Evolutionary conservation across 2,113 vertebrate genomes (phyloP), one percentile per base, ranked within the genome.

Genomic region (Proteles cristata): DNA sequence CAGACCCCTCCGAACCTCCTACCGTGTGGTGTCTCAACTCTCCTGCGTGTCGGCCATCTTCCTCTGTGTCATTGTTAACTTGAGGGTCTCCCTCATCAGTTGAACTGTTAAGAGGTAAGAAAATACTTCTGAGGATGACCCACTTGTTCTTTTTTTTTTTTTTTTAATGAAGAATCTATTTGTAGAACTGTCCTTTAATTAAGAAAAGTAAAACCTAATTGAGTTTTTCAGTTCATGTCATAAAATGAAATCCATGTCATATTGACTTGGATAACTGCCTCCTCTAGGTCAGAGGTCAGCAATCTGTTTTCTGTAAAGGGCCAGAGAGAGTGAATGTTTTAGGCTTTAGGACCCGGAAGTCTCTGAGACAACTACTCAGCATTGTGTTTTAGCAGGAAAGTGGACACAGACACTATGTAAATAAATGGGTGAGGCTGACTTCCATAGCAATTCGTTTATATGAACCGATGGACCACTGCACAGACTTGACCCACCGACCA

Each of bases 31-130:
- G 69, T 93, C 71, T 39, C 21, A 25, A 48, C 7, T 58, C 19
- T 55, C 8, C 35, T 1, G 7, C 2, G 2, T 0, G 4, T 31
- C 48, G 3, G 1, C 12, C 7, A 0, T 3, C 31, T 21, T 43
- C 23, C 2, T 25, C 55, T 43, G 26, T 0, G 4, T 26, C 83
- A 14, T 33, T 11, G 0, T 50, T 45, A 0, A 16, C 39, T 66
- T 9, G 26, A 61, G 19, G 7, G 0, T 21, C 8, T 35, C 31
- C 17, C 50, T 68, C 68, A 17, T 25, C 33, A 15, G 4, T 8
- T 9, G 25, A 35, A 45, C 25, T 3, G 7, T 12, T 45, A 19
- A 65, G 33, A 73, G 7, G 1, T 48, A 65, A n/a, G 28, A 31
- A 58, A 71, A 58, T 43, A 11, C 23, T 33, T n/a, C 3, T 8